Evolutionary conservation across 2,797 vertebrate genomes (phyloP).

Genomic region (Tiaroga cobitis): DNA sequence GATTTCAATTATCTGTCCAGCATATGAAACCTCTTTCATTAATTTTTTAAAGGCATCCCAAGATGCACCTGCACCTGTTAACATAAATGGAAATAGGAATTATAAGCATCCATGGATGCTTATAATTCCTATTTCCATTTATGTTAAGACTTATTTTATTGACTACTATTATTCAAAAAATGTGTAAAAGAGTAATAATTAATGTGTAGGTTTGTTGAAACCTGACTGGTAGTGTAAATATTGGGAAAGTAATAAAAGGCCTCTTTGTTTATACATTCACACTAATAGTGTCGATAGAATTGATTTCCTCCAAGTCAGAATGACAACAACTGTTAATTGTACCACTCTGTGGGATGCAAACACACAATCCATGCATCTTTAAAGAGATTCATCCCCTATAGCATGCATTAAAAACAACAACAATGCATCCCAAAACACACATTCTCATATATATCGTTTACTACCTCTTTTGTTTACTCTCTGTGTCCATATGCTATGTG

Average conservation of each 20-base stretch:
- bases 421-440: not conserved
- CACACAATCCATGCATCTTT: slow-evolving; percentile 27
- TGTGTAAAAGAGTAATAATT: not conserved
- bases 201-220: not conserved
- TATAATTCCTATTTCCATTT: not conserved
- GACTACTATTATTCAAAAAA: not conserved
- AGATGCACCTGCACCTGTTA: not conserved
- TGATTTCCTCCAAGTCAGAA: slow-evolving; percentile 6
- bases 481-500: slow-evolving; percentile 37
- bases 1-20: no score
- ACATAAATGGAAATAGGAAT: not conserved
- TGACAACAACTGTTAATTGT: slow-evolving; percentile 23
- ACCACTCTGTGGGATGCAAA: slow-evolving; percentile 15
- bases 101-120: not conserved
- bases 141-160: not conserved
- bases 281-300: slow-evolving; percentile 2
- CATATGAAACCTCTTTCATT: no score
- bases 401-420: slow-evolving; percentile 15
- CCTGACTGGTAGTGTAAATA: not conserved
- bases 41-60: no score
- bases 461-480: slow-evolving; percentile 41
- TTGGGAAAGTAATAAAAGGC: slow-evolving; percentile 5
- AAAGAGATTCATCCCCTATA: slow-evolving; percentile 14
- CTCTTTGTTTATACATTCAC: slow-evolving; percentile 10
- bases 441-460: slow-evolving; percentile 29